A percentile compares a stretch with the other conserved stretches of the same genome.
These are phyloP conservation scores for Bilobella aurantiaca DNA, from an alignment of 1,140 invertebrate genomes.

Conservation along the genomic window DNA sequence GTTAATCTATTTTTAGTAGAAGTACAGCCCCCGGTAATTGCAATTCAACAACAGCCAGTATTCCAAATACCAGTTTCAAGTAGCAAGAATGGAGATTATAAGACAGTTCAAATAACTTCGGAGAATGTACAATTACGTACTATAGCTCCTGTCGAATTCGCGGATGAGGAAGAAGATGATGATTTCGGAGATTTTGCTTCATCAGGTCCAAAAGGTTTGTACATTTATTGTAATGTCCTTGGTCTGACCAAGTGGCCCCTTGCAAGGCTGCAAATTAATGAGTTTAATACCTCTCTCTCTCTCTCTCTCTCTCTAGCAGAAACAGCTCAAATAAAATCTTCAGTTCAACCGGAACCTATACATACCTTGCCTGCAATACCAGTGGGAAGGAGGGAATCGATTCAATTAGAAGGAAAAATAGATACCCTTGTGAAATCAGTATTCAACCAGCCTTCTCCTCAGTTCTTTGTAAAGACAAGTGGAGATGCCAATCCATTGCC, in stretches of 20 bases:
- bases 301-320: no score
- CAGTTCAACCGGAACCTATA: neutral
- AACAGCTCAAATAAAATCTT: neutral
- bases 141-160: neutral
- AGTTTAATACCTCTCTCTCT: no score
- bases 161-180: neutral
- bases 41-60: no score
- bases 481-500: no score
- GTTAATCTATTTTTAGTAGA: no score
- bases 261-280: neutral
- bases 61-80: no score
- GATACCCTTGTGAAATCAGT: conserved; percentile 19
- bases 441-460: conserved; percentile 5
- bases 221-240: no score
- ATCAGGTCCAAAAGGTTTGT: neutral
- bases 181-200: conserved; percentile 10
- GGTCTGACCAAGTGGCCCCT: neutral
- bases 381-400: neutral
- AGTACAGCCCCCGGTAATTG: no score
- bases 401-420: conserved; percentile 15
- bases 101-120: no score
- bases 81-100: no score
- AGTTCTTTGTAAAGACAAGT: neutral
- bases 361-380: no score
- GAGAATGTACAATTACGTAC: neutral